A percentile compares a stretch with the other conserved stretches of the same genome.
phyloP scores from a whole-genome alignment of 2,113 vertebrate species.

The Psammodynastes pulverulentus region DNA sequence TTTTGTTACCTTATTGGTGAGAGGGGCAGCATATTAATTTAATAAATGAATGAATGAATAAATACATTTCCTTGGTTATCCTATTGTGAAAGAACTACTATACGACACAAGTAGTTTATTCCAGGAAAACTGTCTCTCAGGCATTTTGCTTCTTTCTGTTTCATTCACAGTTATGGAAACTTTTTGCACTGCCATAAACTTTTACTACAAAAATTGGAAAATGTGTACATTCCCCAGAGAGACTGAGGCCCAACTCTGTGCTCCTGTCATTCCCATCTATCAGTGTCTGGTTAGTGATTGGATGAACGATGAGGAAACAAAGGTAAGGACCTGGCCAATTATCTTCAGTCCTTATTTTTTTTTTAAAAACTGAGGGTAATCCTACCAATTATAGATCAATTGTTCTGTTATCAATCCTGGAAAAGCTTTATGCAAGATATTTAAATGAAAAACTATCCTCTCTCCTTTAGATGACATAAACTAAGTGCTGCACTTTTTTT shows the following conservation, averaged over 20 bases:
- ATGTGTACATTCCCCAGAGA: conserved; percentile 11
- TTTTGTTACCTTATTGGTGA: neutral
- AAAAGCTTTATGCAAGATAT: neutral
- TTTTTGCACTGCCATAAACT: conserved; percentile 11
- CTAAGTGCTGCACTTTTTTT: neutral
- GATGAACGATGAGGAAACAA: conserved; percentile 1
- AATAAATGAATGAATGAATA: neutral
- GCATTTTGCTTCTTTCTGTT: neutral
- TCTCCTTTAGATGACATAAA: neutral
- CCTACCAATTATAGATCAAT: neutral
- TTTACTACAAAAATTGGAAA: conserved; percentile 29
- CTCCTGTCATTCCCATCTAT: conserved; percentile 11
- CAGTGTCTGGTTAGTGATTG: neutral
- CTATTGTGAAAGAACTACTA: neutral
- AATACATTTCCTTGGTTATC: neutral
- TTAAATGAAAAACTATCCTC: neutral
- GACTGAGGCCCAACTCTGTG: neutral
- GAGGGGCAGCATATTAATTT: neutral
- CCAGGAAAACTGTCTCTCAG: neutral
- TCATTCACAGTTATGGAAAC: conserved; percentile 7
- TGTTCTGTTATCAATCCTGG: neutral
- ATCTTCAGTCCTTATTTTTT: neutral
- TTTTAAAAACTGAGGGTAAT: neutral
- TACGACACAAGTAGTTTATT: neutral
- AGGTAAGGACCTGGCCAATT: neutral